Conservation (phyloP, 1,140 invertebrate genomes). For the Aphis craccivora region DNA sequence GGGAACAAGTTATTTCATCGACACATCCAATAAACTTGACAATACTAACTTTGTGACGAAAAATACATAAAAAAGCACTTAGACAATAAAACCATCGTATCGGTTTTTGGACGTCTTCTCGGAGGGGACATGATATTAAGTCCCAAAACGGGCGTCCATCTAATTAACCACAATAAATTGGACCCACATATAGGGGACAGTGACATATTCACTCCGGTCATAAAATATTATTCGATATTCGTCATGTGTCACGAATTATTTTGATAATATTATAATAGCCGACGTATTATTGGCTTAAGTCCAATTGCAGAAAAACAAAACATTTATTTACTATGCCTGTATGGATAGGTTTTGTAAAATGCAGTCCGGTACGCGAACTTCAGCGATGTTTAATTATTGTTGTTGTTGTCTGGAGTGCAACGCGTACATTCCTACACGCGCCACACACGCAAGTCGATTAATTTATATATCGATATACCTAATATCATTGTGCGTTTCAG, state of each 20-base stretch:
- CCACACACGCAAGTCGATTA: not conserved
- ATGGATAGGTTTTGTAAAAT: not conserved
- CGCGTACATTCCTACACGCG: not conserved
- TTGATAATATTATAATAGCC: not conserved
- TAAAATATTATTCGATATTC: not conserved
- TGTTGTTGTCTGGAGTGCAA: not conserved
- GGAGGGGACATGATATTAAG: not conserved
- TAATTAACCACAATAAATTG: constrained; percentile 53
- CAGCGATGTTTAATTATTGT: not conserved
- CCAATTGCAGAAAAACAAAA: not conserved
- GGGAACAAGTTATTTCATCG: not conserved
- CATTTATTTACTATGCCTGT: not conserved
- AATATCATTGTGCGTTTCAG: not conserved
- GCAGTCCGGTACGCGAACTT: not conserved
- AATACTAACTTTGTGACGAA: not conserved
- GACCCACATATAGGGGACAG: constrained; percentile 33
- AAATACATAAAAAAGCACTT: constrained; percentile 39
- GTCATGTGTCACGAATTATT: not conserved
- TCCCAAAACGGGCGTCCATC: constrained; percentile 12
- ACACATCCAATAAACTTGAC: not conserved
- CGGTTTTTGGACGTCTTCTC: not conserved
- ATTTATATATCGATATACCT: not conserved
- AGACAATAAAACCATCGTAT: constrained; percentile 13
- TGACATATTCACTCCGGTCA: not conserved
- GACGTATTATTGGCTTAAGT: constrained; percentile 1